Evolutionary conservation across 2,797 vertebrate species (phyloP).

Genomic region (Enteromius treurensis): DNA sequence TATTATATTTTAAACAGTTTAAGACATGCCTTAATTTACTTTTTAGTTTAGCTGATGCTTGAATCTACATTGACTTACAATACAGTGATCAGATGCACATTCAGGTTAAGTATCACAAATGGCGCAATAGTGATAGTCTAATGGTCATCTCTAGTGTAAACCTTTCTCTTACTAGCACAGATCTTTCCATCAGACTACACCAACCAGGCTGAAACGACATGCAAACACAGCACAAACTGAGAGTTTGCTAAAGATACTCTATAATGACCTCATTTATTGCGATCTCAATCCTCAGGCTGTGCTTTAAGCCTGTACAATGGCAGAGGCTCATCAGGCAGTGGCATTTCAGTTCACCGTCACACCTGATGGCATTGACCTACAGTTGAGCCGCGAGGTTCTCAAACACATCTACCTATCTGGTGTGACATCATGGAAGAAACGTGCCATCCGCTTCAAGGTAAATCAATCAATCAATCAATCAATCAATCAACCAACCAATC

Average conservation of each 20-base stretch:
- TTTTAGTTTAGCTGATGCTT: neutral
- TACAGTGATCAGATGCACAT: neutral
- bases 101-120: neutral
- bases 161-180: conserved; percentile 12
- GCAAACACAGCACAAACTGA: neutral
- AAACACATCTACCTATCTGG: conserved; percentile 87
- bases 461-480: neutral
- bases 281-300: conserved; percentile 14
- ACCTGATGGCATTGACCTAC: conserved; percentile 88
- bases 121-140: neutral
- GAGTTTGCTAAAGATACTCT: neutral
- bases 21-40: neutral
- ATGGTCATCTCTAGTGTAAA: neutral
- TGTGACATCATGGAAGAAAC: conserved; percentile 90
- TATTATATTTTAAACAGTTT: neutral
- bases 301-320: conserved; percentile 76
- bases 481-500: too few species aligned
- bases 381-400: conserved; percentile 87
- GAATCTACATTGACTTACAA: neutral
- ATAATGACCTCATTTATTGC: neutral
- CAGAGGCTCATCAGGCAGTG: conserved; percentile 95
- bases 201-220: neutral
- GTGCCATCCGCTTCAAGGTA: conserved; percentile 87
- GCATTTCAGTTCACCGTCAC: conserved; percentile 96
- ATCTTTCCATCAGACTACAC: neutral